phyloP scores from a whole-genome alignment of 2,797 vertebrate species.

The Bradypus variegatus region DNA sequence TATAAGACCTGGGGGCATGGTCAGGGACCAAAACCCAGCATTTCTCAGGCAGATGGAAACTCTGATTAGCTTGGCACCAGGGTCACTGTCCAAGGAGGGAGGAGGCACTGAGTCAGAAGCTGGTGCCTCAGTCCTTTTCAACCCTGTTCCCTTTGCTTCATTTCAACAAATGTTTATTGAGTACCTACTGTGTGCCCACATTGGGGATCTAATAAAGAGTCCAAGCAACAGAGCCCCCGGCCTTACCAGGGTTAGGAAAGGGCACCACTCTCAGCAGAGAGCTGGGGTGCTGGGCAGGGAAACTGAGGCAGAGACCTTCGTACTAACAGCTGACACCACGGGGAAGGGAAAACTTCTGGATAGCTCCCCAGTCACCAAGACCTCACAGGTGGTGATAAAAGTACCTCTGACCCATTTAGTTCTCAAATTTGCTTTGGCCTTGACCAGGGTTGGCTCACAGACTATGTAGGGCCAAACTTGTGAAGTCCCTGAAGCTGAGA shows the following conservation, averaged over 20 bases:
- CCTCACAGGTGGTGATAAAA: background rate
- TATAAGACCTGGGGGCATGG: background rate
- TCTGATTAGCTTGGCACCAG: background rate
- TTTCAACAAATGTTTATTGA: background rate
- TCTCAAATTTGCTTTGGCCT: background rate
- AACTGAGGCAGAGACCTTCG: background rate
- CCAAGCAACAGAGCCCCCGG: background rate
- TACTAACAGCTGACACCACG: rapidly evolving
- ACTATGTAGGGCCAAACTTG: rapidly evolving
- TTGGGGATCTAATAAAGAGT: background rate
- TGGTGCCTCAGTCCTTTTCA: background rate
- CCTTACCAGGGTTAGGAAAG: background rate
- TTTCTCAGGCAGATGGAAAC: background rate
- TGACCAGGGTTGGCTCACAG: background rate
- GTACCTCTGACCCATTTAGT: background rate
- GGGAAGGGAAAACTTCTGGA: background rate
- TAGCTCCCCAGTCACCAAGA: background rate
- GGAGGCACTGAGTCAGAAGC: background rate
- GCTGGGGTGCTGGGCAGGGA: background rate
- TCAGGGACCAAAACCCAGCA: background rate
- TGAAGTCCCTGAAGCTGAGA: background rate
- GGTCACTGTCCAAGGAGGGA: background rate
- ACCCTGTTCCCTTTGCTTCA: background rate
- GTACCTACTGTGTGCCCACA: background rate
- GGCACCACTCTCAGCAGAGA: background rate